A percentile compares a stretch with the other conserved stretches of the same genome.
Evolutionary conservation across 2,113 vertebrate species (phyloP).

Genomic region (Ginglymostoma cirratum): DNA sequence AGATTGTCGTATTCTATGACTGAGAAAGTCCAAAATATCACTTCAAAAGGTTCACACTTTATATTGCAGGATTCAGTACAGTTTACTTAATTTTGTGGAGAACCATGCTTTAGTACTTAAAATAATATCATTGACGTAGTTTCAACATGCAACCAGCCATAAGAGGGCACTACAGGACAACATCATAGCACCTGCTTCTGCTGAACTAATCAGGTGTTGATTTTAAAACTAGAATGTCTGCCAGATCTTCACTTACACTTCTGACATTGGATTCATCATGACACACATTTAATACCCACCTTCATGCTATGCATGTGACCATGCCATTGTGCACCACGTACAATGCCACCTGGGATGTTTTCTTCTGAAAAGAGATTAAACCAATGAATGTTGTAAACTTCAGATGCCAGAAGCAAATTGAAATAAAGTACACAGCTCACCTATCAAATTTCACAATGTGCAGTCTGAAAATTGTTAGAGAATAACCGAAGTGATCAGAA

Average conservation of each 20-base stretch:
- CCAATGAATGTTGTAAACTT: background rate
- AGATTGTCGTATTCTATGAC: background rate
- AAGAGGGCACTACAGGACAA: constrained; percentile 2
- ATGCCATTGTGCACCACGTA: constrained; percentile 84
- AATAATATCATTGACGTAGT: background rate
- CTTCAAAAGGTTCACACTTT: constrained; percentile 8
- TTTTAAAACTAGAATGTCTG: background rate
- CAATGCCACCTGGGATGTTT: constrained; percentile 72
- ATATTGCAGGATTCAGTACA: background rate
- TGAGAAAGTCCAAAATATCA: background rate
- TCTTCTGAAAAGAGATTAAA: constrained; percentile 54
- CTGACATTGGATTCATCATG: background rate
- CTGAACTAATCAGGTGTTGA: background rate
- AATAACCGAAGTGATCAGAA: background rate
- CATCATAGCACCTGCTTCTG: background rate
- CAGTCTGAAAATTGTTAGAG: background rate
- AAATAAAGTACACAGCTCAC: too few relatives aligned
- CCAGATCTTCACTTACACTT: background rate
- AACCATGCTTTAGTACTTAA: too few relatives aligned
- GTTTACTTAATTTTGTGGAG: background rate
- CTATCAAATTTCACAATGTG: too few relatives aligned
- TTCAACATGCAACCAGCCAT: background rate
- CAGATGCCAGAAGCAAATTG: background rate
- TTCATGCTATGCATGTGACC: constrained; percentile 97
- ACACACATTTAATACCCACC: constrained; percentile 53